A percentile compares a stretch with the other conserved stretches of the same genome.
These are phyloP conservation scores for Andrena haemorrhoa DNA, from an alignment of 2,888 invertebrate genomes.

Conservation along the genomic window DNA sequence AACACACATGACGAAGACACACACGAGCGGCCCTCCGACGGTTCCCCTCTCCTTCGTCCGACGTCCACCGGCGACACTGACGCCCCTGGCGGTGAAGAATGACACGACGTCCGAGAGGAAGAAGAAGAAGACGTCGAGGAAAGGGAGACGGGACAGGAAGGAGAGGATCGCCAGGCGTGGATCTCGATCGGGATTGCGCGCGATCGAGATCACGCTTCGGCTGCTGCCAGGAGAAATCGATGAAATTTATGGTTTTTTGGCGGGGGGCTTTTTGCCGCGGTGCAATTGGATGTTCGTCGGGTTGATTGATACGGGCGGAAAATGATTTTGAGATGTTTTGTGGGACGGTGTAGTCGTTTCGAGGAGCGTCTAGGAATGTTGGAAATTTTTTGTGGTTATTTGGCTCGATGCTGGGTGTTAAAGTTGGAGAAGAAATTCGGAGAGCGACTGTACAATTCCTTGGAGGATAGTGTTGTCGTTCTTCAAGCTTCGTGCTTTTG, in stretches of 20 bases:
- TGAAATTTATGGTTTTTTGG: background rate
- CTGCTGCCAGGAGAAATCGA: constrained; percentile 1
- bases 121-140: constrained; percentile 72
- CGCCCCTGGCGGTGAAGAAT: constrained; percentile 81
- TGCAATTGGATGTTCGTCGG: too few relatives aligned
- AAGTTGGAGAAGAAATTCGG: too few relatives aligned
- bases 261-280: too few relatives aligned
- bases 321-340: too few relatives aligned
- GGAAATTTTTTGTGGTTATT: too few relatives aligned
- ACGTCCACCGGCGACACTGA: constrained; percentile 74
- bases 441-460: too few relatives aligned
- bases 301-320: too few relatives aligned
- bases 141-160: constrained; percentile 66
- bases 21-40: constrained; percentile 76
- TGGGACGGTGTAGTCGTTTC: too few relatives aligned
- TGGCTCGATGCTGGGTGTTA: too few relatives aligned
- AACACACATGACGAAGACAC: constrained; percentile 77
- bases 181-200: constrained; percentile 53
- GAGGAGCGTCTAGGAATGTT: too few relatives aligned
- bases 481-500: too few relatives aligned
- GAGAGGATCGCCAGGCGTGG: constrained; percentile 56
- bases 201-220: constrained; percentile 58
- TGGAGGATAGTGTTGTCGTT: too few relatives aligned
- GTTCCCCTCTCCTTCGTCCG: constrained; percentile 75
- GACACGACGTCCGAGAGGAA: constrained; percentile 74